Evolutionary conservation across 2,888 invertebrate genomes (phyloP).

Genomic region (Oasisia sp.): DNA sequence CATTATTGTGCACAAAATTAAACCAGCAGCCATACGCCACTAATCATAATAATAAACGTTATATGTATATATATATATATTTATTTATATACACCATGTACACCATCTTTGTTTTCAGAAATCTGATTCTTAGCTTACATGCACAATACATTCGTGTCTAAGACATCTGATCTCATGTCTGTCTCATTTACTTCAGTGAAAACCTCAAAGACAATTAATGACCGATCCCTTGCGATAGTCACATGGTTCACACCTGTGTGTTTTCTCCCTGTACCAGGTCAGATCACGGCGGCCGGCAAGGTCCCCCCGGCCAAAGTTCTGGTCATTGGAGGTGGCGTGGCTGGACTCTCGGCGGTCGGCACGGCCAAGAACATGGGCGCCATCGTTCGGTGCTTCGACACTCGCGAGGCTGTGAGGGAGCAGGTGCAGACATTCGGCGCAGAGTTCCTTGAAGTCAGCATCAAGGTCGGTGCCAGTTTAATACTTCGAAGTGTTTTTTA

Average conservation of each 20-base stretch:
- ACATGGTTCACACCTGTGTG: neutral
- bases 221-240: neutral
- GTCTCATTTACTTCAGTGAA: neutral
- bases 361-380: slow-evolving; percentile 90
- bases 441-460: slow-evolving; percentile 83
- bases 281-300: slow-evolving; percentile 88
- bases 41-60: no score
- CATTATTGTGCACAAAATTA: no score
- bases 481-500: neutral
- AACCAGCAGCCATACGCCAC: no score
- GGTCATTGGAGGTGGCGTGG: slow-evolving; percentile 89
- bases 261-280: slow-evolving; percentile 70
- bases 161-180: no score
- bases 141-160: no score
- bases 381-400: slow-evolving; percentile 88
- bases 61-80: no score
- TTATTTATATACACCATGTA: no score
- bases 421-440: slow-evolving; percentile 86
- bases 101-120: no score
- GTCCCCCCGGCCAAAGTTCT: slow-evolving; percentile 89
- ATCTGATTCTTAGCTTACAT: no score
- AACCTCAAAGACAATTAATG: neutral
- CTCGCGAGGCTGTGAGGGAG: slow-evolving; percentile 75
- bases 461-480: slow-evolving; percentile 71
- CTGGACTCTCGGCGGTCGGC: slow-evolving; percentile 86